Evolutionary conservation across 2,888 invertebrate genomes (phyloP), one percentile per base, ranked within the genome.

Genomic region (Drosophila sordidula): DNA sequence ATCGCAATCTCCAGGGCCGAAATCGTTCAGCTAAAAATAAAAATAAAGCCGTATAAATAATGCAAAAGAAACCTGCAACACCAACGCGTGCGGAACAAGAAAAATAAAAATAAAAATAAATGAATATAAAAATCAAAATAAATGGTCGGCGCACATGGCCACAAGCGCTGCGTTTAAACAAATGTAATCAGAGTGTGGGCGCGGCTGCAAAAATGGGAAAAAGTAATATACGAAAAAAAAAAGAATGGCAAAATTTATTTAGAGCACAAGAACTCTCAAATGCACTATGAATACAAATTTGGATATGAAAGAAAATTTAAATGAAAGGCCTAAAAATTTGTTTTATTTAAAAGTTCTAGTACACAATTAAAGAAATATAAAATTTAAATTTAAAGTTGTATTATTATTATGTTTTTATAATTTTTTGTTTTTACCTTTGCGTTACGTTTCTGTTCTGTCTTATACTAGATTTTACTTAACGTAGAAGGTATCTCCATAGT

Each of bases 31-130:
- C 45, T 52, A 42, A 54, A 65, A 80, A 64, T 51, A 58, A 78
- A 75, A 80, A 64, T 51, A 58, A 78, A 75, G 57, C 57, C 75
- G 52, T 75, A 78, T 72, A 65, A 72, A 69, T 78, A 67, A 72
- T 61, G 59, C 12, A 22, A 26, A 79, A 74, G 51, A 52, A 51
- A 74, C 42, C 47, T 59, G 73, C 54, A 36, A 34, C 41, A 55
- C 65, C 50, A 62, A 29, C 29, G 32, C 55, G 36, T 18, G 39
- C 38, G 16, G 25, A n/a, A 6, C 22, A 42, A 46, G 32, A 22
- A 18, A 38, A 63, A 61, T 25, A 52, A 47, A 18, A 42, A 52
- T 36, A 47, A 46, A 45, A 49, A 50, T 41, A 68, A 61, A 42
- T 29, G 3, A 29, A 44, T 32, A 67, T 64, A 49, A 66, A 78